Evolutionary conservation across 2,888 invertebrate species (phyloP).

Genomic region (Drosophila formosana): DNA sequence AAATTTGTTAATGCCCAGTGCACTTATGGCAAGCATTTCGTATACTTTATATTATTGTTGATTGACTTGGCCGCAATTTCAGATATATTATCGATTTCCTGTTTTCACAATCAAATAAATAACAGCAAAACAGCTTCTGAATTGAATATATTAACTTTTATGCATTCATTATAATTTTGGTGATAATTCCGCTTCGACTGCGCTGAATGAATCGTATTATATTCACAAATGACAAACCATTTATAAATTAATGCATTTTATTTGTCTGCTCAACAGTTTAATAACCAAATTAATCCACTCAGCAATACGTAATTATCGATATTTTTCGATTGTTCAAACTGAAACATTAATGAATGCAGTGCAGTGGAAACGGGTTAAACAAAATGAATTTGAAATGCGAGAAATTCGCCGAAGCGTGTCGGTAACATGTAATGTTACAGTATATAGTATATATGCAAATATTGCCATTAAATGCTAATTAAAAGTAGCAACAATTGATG

Average conservation of each 20-base stretch:
- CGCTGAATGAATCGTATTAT: neutral
- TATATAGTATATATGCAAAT: constrained; percentile 55
- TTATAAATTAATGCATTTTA: neutral
- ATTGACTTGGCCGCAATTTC: neutral
- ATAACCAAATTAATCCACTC: constrained; percentile 1
- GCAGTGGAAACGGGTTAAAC: constrained; percentile 21
- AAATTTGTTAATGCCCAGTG: neutral
- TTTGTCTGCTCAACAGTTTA: neutral
- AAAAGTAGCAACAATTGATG: constrained; percentile 49
- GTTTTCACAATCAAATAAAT: neutral
- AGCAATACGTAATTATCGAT: constrained; percentile 13
- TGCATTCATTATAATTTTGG: neutral
- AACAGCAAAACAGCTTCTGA: neutral
- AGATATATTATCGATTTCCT: neutral
- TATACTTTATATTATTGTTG: neutral
- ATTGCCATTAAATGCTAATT: constrained; percentile 65
- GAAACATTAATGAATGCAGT: constrained; percentile 8
- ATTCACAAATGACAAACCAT: neutral
- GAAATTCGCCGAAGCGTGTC: constrained; percentile 28
- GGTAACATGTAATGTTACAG: constrained; percentile 3
- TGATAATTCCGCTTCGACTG: neutral
- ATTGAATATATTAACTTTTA: neutral
- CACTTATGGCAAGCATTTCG: neutral
- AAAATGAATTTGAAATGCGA: constrained; percentile 6
- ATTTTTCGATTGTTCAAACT: constrained; percentile 4